A percentile compares a stretch with the other conserved stretches of the same genome.
Evolutionary conservation across 2,888 invertebrate species (phyloP).

Genomic region (Apodemia arnacis): DNA sequence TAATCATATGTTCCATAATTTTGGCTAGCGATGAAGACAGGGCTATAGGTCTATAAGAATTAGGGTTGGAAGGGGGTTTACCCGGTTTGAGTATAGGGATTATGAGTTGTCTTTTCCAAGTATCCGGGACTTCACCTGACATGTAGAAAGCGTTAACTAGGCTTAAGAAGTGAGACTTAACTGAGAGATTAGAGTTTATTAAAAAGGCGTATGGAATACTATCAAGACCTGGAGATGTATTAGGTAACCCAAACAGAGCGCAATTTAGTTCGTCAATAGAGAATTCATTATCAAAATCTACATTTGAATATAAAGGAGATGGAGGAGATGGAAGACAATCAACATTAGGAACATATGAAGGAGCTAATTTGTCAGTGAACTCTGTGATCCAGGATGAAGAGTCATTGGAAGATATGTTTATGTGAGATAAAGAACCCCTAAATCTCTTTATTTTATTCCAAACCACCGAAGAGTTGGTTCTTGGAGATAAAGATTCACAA

Average conservation of each 20-base stretch:
- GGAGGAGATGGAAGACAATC: background rate
- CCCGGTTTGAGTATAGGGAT: slow-evolving; percentile 50
- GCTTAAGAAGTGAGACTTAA: slow-evolving; percentile 22
- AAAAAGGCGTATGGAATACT: slow-evolving; percentile 68
- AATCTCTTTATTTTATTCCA: slow-evolving; percentile 37
- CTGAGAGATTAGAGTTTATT: background rate
- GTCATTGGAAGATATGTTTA: slow-evolving; percentile 7
- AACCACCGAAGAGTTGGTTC: slow-evolving; percentile 25
- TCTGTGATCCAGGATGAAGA: slow-evolving; percentile 3
- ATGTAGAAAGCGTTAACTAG: slow-evolving; percentile 43
- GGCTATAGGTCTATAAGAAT: slow-evolving; percentile 58
- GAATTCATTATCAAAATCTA: slow-evolving; percentile 46
- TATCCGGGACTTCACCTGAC: slow-evolving; percentile 25
- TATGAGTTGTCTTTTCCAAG: slow-evolving; percentile 56
- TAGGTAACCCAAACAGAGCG: slow-evolving; percentile 35
- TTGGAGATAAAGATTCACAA: slow-evolving; percentile 14
- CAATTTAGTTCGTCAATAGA: slow-evolving; percentile 44
- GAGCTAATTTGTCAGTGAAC: slow-evolving; percentile 14
- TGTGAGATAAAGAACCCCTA: background rate
- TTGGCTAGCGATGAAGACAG: slow-evolving; percentile 51
- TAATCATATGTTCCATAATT: slow-evolving; percentile 60
- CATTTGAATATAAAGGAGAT: background rate
- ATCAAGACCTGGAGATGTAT: slow-evolving; percentile 65
- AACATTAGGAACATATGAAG: slow-evolving; percentile 3
- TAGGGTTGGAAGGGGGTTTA: slow-evolving; percentile 36